phyloP scores from a whole-genome alignment of 2,797 vertebrate genomes.

The Pipistrellus pygmaeus region DNA sequence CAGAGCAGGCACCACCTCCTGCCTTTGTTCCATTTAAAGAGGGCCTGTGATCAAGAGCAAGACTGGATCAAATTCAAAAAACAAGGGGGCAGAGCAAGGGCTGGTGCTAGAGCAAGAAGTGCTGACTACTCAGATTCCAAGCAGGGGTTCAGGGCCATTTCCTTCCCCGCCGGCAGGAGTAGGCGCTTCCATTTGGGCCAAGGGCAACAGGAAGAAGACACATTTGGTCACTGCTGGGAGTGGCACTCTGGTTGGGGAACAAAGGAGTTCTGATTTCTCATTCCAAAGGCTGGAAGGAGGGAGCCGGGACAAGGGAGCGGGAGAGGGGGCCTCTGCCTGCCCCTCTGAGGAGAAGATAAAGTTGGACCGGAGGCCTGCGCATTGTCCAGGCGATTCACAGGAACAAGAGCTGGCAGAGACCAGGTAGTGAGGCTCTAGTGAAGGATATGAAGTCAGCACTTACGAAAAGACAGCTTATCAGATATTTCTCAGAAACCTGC shows the following conservation, averaged over 20 bases:
- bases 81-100: not conserved
- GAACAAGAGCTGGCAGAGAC: not conserved
- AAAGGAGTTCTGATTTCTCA: conserved; percentile 31
- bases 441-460: not conserved
- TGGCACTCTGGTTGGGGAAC: not conserved
- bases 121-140: not conserved
- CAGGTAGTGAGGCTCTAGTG: not conserved
- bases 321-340: not conserved
- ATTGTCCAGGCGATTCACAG: not conserved
- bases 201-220: not conserved
- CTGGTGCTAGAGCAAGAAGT: not conserved
- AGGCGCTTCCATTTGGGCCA: not conserved
- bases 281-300: not conserved
- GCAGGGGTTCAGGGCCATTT: not conserved
- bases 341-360: not conserved
- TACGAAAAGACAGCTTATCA: not conserved
- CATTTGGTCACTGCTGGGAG: not conserved
- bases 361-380: not conserved
- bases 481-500: conserved; percentile 48
- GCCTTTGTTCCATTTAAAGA: not conserved
- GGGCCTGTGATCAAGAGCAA: not conserved
- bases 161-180: not conserved
- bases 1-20: not conserved
- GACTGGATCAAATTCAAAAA: not conserved
- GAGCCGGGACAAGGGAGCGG: not conserved